These are phyloP conservation scores for Caenorhabditis uteleia DNA, from an alignment of 2,888 invertebrate genomes.

Conservation along the genomic window DNA sequence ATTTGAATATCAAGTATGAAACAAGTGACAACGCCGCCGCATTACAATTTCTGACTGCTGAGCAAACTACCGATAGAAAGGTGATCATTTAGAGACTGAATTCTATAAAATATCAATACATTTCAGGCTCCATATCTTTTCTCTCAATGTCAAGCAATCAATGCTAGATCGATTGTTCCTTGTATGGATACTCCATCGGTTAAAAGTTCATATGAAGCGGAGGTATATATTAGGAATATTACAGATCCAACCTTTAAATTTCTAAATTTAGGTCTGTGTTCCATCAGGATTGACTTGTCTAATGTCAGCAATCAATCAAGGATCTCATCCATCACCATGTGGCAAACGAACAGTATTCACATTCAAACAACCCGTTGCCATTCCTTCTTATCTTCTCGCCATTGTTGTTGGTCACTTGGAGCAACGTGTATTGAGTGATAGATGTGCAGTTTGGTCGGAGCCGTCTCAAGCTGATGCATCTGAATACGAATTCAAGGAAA, in stretches of 20 bases:
- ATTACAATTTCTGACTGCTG: slow-evolving; percentile 84
- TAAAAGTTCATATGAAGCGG: slow-evolving; percentile 83
- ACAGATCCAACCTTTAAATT: background rate
- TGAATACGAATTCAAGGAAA: slow-evolving; percentile 82
- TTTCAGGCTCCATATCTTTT: slow-evolving; percentile 78
- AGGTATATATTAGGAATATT: slow-evolving; percentile 62
- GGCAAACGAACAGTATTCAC: slow-evolving; percentile 38
- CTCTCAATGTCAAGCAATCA: slow-evolving; percentile 78
- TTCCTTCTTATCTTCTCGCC: slow-evolving; percentile 88
- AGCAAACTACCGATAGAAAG: slow-evolving; percentile 84
- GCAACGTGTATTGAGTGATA: slow-evolving; percentile 68
- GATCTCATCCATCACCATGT: slow-evolving; percentile 23
- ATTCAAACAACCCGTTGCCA: slow-evolving; percentile 76
- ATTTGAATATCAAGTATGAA: slow-evolving; percentile 76
- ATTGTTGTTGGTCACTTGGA: slow-evolving; percentile 85
- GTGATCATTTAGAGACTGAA: slow-evolving; percentile 69
- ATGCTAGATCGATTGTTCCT: slow-evolving; percentile 85
- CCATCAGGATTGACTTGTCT: slow-evolving; percentile 81
- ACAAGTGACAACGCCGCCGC: slow-evolving; percentile 83
- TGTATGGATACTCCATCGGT: slow-evolving; percentile 90
- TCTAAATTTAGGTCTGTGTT: slow-evolving; percentile 76
- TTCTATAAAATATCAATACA: background rate
- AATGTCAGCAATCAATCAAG: slow-evolving; percentile 80
- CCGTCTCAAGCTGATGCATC: slow-evolving; percentile 82
- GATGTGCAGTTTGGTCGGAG: slow-evolving; percentile 84